Evolutionary conservation across 2,888 invertebrate genomes (phyloP), one percentile per base, ranked within the genome.

Genomic region (Thyatira batis): DNA sequence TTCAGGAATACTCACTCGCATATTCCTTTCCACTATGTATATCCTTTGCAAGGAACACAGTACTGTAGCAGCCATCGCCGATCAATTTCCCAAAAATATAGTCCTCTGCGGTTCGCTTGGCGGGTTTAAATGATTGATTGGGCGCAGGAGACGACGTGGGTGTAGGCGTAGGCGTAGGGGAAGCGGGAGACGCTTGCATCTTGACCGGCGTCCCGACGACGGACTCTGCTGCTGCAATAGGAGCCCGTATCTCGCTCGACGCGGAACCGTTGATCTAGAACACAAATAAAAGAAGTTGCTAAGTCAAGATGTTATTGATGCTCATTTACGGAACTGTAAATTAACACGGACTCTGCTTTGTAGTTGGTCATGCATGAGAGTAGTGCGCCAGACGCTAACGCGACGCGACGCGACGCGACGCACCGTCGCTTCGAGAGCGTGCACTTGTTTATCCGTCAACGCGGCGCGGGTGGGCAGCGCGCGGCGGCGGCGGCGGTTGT

Each of bases 51-150:
- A 98, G 93, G 86, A 97, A 98, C 51, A 99, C 99, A 58, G 97
- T 97, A 74, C 98, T 98, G 87, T 97, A 99, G 83, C 98, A 98
- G 63, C 99, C 99, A 87, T 99, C 99, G 63, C 99, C 99, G 73
- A 99, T 96, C 61, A 97, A 94, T 92, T 97, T 97, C 55, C 98
- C 97, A 92, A 99, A 99, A 76, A 97, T 96, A 85, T 97, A 99
- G 90, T 99, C 98, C 79, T 95, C 95, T 53, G 97, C 95, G 20
- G 95, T 94, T 73, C 95, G 93, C 81, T 96, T 97, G 50, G 93
- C 89, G 48, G 93, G 81, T 61, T 76, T 84, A 65, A 77, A 76
- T 61, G 89, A 71, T 75, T 92, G 82, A 77, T 82, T 86, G 50
- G 89, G 81, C 27, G 89, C 86, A 39, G 89, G 88, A 52, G 89